Conservation (phyloP, 2,888 invertebrate genomes). For the Stratiomys singularior region DNA sequence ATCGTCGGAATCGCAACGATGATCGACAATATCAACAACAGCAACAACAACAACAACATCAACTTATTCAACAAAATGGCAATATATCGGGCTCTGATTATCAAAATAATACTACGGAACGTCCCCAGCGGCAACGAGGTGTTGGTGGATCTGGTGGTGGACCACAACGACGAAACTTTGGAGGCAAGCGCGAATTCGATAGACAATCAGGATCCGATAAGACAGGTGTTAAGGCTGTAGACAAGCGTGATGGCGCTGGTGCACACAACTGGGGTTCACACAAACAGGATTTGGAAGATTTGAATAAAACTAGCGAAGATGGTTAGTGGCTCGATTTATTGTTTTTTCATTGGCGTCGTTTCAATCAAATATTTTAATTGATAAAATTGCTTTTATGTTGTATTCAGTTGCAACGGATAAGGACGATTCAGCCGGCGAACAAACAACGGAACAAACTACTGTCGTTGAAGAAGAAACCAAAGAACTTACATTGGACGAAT, state of each 20-base stretch:
- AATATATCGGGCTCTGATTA: constrained; percentile 28
- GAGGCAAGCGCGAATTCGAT: constrained; percentile 76
- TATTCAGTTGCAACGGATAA: constrained; percentile 58
- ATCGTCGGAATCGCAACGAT: constrained; percentile 73
- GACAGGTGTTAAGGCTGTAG: constrained; percentile 92
- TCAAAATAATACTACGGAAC: constrained; percentile 35
- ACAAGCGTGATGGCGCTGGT: constrained; percentile 94
- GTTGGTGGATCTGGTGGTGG: constrained; percentile 57
- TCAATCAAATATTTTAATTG: too few species aligned
- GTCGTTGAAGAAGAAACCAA: constrained; percentile 80
- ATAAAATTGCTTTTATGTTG: constrained; percentile 24
- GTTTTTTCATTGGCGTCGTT: background rate
- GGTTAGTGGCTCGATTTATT: too few species aligned
- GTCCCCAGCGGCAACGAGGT: constrained; percentile 52
- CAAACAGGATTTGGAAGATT: constrained; percentile 85
- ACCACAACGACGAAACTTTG: constrained; percentile 58
- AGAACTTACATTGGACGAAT: constrained; percentile 93
- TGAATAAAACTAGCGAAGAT: constrained; percentile 59
- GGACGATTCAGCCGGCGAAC: constrained; percentile 62
- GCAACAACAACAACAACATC: constrained; percentile 51
- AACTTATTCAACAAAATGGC: constrained; percentile 29
- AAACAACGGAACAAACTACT: constrained; percentile 64
- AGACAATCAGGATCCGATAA: constrained; percentile 95
- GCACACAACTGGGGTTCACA: constrained; percentile 96
- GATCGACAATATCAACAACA: constrained; percentile 42